Evolutionary conservation across 2,797 vertebrate genomes (phyloP).

Genomic region (Argya squamiceps): DNA sequence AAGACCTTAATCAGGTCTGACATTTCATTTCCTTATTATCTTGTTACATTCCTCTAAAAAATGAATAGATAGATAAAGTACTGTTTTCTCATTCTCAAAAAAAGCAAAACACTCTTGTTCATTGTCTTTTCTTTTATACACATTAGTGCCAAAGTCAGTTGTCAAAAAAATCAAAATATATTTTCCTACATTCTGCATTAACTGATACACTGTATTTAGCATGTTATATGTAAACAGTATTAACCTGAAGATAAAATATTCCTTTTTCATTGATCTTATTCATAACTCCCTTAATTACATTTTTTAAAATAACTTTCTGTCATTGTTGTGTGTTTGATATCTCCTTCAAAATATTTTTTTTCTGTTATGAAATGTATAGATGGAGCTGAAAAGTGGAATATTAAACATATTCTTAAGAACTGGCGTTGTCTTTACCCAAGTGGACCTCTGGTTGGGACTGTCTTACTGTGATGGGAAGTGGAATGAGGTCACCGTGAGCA

Average conservation of each 20-base stretch:
- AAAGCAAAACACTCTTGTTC: constrained; percentile 22
- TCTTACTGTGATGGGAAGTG: constrained; percentile 89
- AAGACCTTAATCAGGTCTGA: constrained; percentile 71
- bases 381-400: constrained; percentile 85
- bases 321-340: not conserved
- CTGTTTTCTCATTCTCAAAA: constrained; percentile 64
- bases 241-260: not conserved
- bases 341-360: not conserved
- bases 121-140: not conserved
- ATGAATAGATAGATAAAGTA: constrained; percentile 58
- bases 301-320: not conserved
- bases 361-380: constrained; percentile 72
- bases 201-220: not conserved
- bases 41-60: constrained; percentile 58
- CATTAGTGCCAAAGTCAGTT: not conserved
- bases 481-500: constrained; percentile 82
- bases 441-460: constrained; percentile 85
- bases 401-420: constrained; percentile 81
- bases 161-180: not conserved
- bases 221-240: not conserved
- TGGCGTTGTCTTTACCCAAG: constrained; percentile 72
- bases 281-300: not conserved
- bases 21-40: constrained; percentile 74
- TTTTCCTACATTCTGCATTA: not conserved
- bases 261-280: not conserved